Percentiles rank a stretch among this genome's conserved stretches.
Conservation (phyloP, 1,140 invertebrate species). For the Matsumurasca onukii region DNA sequence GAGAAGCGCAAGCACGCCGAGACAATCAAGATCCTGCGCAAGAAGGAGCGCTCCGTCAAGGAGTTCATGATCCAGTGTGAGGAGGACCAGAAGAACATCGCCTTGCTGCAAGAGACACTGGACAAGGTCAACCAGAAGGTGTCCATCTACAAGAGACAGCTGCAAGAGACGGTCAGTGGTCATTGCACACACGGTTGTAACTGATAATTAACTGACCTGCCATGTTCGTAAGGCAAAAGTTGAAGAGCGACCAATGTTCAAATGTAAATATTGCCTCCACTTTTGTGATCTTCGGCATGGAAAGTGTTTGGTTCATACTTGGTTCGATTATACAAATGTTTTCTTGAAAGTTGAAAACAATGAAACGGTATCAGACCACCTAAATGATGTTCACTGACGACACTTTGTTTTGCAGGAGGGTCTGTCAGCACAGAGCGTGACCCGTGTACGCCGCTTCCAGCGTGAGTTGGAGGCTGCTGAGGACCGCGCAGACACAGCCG, state of each 20-base stretch:
- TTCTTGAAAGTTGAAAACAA: no score
- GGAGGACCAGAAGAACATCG: slow-evolving; percentile 92
- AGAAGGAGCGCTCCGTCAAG: slow-evolving; percentile 96
- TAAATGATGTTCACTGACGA: neutral
- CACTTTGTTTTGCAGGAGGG: slow-evolving; percentile 71
- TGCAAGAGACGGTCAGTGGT: slow-evolving; percentile 74
- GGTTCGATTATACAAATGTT: no score
- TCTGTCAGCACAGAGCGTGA: slow-evolving; percentile 89
- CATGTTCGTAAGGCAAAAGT: no score
- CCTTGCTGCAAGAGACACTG: slow-evolving; percentile 83
- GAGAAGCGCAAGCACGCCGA: slow-evolving; percentile 94
- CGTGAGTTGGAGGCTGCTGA: slow-evolving; percentile 94
- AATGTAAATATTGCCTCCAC: no score
- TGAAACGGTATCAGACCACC: no score
- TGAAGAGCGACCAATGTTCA: no score
- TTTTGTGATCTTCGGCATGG: no score
- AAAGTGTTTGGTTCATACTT: no score
- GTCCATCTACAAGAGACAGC: slow-evolving; percentile 92
- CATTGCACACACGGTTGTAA: no score
- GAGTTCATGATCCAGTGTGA: slow-evolving; percentile 91
- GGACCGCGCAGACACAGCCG: slow-evolving; percentile 91
- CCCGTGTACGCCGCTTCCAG: slow-evolving; percentile 95
- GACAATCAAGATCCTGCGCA: slow-evolving; percentile 94
- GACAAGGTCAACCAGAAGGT: slow-evolving; percentile 89
- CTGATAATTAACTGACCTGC: no score